Evolutionary conservation across 2,113 vertebrate genomes (phyloP).

Genomic region (Embiotoca jacksoni): DNA sequence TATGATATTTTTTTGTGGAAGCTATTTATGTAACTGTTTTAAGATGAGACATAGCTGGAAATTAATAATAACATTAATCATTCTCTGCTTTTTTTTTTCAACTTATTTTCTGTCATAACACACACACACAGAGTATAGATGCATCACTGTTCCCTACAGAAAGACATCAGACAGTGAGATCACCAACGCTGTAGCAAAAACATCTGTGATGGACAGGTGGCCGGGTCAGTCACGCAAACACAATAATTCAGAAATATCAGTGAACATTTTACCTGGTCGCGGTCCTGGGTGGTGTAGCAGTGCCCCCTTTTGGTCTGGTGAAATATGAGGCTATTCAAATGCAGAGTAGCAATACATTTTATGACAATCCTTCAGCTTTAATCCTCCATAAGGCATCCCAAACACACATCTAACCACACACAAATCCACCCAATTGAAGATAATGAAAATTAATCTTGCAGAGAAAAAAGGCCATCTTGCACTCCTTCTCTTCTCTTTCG

Average conservation of each 20-base stretch:
- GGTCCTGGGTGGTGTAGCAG: conserved; percentile 37
- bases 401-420: conserved; percentile 6
- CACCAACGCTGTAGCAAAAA: conserved; percentile 10
- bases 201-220: conserved; percentile 54
- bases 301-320: conserved; percentile 60
- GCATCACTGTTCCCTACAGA: conserved; percentile 26
- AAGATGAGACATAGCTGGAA: conserved; percentile 2
- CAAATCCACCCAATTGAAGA: conserved; percentile 23
- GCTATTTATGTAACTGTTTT: background rate
- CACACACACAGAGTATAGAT: conserved; percentile 16
- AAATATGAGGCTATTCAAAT: conserved; percentile 7
- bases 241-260: conserved; percentile 23
- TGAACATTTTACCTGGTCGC: conserved; percentile 25
- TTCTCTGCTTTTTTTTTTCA: too few species aligned
- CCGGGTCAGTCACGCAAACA: background rate
- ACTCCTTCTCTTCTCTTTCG: conserved; percentile 16
- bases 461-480: conserved; percentile 19
- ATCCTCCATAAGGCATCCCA: background rate
- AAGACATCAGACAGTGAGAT: conserved; percentile 30
- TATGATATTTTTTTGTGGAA: background rate
- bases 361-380: background rate
- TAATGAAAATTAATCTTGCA: conserved; percentile 48
- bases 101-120: background rate
- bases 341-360: background rate
- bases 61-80: background rate